Evolutionary conservation across 2,888 invertebrate species (phyloP), one percentile per base, ranked within the genome.

Genomic region (Andrena praecox): DNA sequence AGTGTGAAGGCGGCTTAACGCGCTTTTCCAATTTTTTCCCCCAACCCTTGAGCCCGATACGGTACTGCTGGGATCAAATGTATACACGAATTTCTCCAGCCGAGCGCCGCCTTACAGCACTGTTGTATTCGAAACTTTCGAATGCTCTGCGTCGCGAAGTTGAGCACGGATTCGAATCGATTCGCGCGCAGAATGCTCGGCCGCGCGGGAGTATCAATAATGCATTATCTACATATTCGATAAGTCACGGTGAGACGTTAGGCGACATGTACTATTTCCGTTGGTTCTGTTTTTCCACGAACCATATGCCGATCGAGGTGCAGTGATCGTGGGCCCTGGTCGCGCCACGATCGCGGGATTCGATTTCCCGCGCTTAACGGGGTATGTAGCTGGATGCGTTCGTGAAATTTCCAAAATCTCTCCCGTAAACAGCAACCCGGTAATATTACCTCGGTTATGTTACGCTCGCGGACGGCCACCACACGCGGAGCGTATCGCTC

Each of bases 401-500:
- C 7, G 4, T n/a, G 70, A 81, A 87, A 88, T 87, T 85, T 77
- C 72, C 80, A 72, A 85, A 86, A 85, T 81, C 56, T 80, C 67
- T 29, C 73, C 56, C 66, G 66, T 81, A 77, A 78, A 73, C 64
- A 77, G 81, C 73, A 64, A 73, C 72, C 54, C 66, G 70, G 84
- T 88, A 84, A 85, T 82, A 71, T 85, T 79, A 77, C 79, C 86
- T 79, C 78, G 81, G 75, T 83, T 82, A 83, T 87, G 77, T 82
- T 75, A 77, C 81, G 63, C 69, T 71, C 70, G 60, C 74, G 48
- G 74, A 78, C 64, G 68, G 62, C 67, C 29, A 64, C 66, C 80
- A 74, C 75, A 75, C 72, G 71, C 67, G 20, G 20, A 81, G 62
- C 33, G 73, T 77, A 71, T 56, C 80, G 56, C 56, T 24, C 68